Percentiles rank a stretch among this genome's conserved stretches.
These are phyloP conservation scores for Acanthurus tractus DNA, from an alignment of 2,797 vertebrate species.

Conservation along the genomic window DNA sequence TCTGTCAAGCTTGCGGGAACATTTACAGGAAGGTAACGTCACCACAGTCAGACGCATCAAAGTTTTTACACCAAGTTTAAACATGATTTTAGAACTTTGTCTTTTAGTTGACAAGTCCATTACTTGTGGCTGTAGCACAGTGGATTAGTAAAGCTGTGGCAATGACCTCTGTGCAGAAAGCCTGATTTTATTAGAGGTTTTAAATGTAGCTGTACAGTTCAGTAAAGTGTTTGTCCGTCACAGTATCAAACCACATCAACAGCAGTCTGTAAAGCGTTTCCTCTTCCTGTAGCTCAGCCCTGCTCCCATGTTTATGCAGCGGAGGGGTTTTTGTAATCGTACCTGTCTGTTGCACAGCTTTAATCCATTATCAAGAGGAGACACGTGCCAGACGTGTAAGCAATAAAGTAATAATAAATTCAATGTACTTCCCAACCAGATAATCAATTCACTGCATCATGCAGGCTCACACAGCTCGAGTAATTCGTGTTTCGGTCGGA, in stretches of 20 bases:
- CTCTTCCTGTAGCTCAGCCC: slow-evolving; percentile 6
- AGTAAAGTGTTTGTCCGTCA: slow-evolving; percentile 18
- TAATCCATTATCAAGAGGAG: slow-evolving; percentile 63
- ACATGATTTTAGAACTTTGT: no score
- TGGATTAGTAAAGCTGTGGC: no score
- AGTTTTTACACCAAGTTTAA: no score
- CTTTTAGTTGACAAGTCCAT: no score
- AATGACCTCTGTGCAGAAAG: not conserved
- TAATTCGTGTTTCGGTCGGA: slow-evolving; percentile 60
- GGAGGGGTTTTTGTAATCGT: slow-evolving; percentile 25
- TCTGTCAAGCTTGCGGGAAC: no score
- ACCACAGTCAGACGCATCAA: no score
- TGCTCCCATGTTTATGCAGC: slow-evolving; percentile 36
- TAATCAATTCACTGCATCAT: slow-evolving; percentile 74
- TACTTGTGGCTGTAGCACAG: no score
- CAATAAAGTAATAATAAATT: slow-evolving; percentile 71
- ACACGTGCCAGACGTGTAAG: slow-evolving; percentile 47
- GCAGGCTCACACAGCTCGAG: slow-evolving; percentile 42
- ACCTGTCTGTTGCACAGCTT: slow-evolving; percentile 44
- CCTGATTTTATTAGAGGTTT: not conserved
- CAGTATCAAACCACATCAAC: slow-evolving; percentile 24
- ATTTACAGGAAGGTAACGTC: no score
- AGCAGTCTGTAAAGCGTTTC: not conserved
- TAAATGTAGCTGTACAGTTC: not conserved
- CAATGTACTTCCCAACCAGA: slow-evolving; percentile 62